Conservation (phyloP, 2,888 invertebrate species). For the Sphaeridia pumilis region DNA sequence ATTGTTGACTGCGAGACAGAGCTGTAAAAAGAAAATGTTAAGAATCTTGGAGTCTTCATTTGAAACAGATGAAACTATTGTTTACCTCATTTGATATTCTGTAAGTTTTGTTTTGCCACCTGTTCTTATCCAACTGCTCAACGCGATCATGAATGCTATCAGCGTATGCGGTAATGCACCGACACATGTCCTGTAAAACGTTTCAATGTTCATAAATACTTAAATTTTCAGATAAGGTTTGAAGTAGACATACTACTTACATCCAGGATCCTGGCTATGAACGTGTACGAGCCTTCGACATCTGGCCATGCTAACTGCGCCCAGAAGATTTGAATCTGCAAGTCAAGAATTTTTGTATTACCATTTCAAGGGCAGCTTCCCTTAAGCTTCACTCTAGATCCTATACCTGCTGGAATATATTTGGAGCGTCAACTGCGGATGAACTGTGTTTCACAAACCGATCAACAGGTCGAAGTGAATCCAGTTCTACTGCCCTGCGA, state of each 20-base stretch:
- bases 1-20: slow-evolving; percentile 94
- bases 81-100: slow-evolving; percentile 60
- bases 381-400: too few relatives aligned
- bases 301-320: slow-evolving; percentile 92
- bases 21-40: slow-evolving; percentile 42
- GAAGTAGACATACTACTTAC: too few relatives aligned
- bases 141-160: slow-evolving; percentile 69
- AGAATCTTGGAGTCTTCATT: neutral
- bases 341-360: too few relatives aligned
- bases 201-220: too few relatives aligned
- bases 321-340: slow-evolving; percentile 93
- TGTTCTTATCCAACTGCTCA: slow-evolving; percentile 46
- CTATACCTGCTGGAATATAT: slow-evolving; percentile 68
- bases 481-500: slow-evolving; percentile 79
- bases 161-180: slow-evolving; percentile 81
- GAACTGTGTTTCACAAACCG: slow-evolving; percentile 82
- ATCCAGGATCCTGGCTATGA: slow-evolving; percentile 86
- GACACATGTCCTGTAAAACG: slow-evolving; percentile 74
- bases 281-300: slow-evolving; percentile 77
- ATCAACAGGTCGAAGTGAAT: slow-evolving; percentile 65
- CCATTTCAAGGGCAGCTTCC: too few relatives aligned
- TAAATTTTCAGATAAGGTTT: too few relatives aligned
- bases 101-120: slow-evolving; percentile 43
- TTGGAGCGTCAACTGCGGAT: slow-evolving; percentile 83
- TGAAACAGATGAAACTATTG: too few relatives aligned